Evolutionary conservation across 23 tunicate genomes (phyloP).

Genomic region (Oikopleura dioica): DNA sequence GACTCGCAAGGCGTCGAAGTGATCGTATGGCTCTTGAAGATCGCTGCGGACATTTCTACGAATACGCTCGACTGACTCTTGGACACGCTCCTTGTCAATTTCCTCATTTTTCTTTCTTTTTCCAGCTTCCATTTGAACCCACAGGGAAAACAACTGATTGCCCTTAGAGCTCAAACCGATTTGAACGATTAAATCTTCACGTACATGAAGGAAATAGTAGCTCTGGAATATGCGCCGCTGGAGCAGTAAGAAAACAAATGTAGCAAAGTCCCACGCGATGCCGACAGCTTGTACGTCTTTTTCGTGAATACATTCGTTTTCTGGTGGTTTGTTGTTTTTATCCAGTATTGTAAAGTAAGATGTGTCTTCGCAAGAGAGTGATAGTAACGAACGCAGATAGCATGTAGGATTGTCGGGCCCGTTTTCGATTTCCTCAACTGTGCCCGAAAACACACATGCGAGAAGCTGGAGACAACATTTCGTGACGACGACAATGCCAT

Average conservation of each 20-base stretch:
- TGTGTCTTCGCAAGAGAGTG: not conserved
- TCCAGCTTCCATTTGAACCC: not conserved
- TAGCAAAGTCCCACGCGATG: conserved; percentile 51
- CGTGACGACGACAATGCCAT: not conserved
- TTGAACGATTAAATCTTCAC: conserved; percentile 34
- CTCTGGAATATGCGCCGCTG: conserved; percentile 54
- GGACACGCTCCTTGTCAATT: not conserved
- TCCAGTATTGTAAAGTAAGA: no score
- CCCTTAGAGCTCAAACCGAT: conserved; percentile 21
- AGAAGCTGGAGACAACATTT: not conserved
- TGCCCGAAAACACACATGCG: conserved; percentile 33
- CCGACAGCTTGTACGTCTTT: no score
- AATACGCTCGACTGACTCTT: not conserved
- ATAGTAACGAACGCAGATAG: not conserved
- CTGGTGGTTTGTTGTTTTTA: no score
- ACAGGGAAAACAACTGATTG: conserved; percentile 25
- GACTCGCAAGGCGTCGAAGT: not conserved
- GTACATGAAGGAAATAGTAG: conserved; percentile 61
- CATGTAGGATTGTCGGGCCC: no score
- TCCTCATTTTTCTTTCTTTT: not conserved
- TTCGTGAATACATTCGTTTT: no score
- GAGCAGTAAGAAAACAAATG: conserved; percentile 39
- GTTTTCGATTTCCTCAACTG: not conserved
- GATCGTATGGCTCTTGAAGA: not conserved
- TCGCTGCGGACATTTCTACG: not conserved